These are phyloP conservation scores for Chironomus striatipennis DNA, from an alignment of 1,140 invertebrate genomes.

Conservation along the genomic window DNA sequence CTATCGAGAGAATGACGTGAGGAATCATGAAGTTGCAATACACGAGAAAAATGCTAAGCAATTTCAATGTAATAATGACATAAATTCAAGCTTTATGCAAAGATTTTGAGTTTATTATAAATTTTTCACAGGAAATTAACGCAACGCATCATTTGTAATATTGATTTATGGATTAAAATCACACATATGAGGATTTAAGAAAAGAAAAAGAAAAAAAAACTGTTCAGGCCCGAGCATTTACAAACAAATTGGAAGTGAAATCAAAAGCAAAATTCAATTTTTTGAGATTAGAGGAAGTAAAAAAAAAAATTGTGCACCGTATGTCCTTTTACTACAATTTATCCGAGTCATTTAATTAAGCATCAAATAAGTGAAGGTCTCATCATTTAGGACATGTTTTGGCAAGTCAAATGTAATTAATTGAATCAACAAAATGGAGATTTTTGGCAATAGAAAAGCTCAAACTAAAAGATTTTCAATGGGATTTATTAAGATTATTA, in stretches of 20 bases:
- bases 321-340: not conserved
- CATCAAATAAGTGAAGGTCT: not conserved
- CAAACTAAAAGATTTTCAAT: not conserved
- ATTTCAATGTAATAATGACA: slow-evolving; percentile 8
- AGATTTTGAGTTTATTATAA: no score
- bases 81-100: no score
- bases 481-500: not conserved
- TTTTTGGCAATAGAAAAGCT: slow-evolving; percentile 12
- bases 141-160: not conserved
- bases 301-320: not conserved
- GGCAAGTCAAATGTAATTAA: no score
- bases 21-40: not conserved
- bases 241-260: not conserved
- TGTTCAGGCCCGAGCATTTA: not conserved
- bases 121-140: slow-evolving; percentile 1
- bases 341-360: slow-evolving; percentile 3
- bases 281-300: not conserved
- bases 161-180: not conserved
- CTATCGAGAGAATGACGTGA: not conserved
- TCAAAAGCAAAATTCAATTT: not conserved
- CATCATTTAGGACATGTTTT: not conserved
- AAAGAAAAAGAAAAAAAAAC: not conserved
- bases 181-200: not conserved
- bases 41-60: not conserved
- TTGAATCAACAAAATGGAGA: no score